Evolutionary conservation across 2,888 invertebrate species (phyloP), one percentile per base, ranked within the genome.

Genomic region (Cosmia pyralina): DNA sequence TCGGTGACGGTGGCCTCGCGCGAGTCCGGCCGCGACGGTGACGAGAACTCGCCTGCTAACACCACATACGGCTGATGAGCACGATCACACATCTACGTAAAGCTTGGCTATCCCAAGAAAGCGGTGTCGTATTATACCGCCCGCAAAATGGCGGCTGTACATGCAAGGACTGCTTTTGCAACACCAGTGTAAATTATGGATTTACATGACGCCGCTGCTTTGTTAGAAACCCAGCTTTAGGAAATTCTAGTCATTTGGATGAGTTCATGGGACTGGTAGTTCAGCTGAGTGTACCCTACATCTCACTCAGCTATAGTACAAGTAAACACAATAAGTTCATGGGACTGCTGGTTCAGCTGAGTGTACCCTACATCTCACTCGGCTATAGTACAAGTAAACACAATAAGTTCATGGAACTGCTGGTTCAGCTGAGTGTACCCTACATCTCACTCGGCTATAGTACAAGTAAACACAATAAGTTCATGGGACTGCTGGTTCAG

Each of bases 1-100:
- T 94, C 95, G 15, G 93, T 93, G 80, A 89, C 92, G 55, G 90
- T 86, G 75, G 93, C 91, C 82, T 94, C 95, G 84, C 95, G 93
- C 52, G 95, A 94, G 50, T 92, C 94, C 55, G 94, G 88, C 41
- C 94, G 93, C 38, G 94, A 91, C 81, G 93, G 91, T 28, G 92
- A 90, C 79, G 94, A 94, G 85, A 90, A 91, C 67, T 94, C 95
- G 64, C 92, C 94, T 93, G 87, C 60, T 50, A 52, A 75, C 48
- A 77, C 44, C 63, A 73, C 62, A 76, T 28, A 59, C 34, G 17
- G 28, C n/a, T 5, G 11, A 19, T 74, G 13, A 75, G 46, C 46
- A n/a, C 22, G 13, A 22, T 3, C 28, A 28, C 28, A 28, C 28
- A 28, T 28, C 28, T 28, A 28, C 28, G 28, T 28, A 28, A 28